A percentile compares a stretch with the other conserved stretches of the same genome.
Evolutionary conservation across 2,797 vertebrate genomes (phyloP).

Genomic region (Rhinichthys osculus): DNA sequence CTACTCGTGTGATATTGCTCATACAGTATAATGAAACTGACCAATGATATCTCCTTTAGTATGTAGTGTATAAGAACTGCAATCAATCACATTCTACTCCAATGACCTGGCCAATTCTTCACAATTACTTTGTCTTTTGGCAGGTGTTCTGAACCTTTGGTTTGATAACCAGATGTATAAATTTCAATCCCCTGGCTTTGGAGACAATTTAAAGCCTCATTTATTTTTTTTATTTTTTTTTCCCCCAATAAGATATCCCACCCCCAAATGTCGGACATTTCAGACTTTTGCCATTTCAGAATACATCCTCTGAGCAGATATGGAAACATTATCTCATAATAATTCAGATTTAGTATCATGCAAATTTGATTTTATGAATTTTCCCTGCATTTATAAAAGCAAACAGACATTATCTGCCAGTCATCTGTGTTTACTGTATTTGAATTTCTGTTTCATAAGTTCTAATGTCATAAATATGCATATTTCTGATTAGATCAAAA

Average conservation of each 20-base stretch:
- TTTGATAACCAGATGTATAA: constrained; percentile 87
- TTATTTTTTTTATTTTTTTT: constrained; percentile 75
- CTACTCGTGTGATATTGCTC: neutral
- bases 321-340: neutral
- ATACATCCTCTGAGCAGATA: neutral
- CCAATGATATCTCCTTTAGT: neutral
- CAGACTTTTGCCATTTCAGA: neutral
- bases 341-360: constrained; percentile 11
- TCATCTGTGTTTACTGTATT: constrained; percentile 6
- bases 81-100: constrained; percentile 30
- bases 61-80: neutral
- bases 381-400: constrained; percentile 1
- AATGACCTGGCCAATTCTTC: constrained; percentile 29
- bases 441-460: constrained; percentile 23
- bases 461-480: constrained; percentile 25
- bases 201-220: constrained; percentile 87
- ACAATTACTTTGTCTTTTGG: constrained; percentile 75
- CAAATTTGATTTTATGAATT: neutral
- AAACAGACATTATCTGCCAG: constrained; percentile 5
- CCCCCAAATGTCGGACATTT: neutral
- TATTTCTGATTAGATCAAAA: constrained; percentile 11
- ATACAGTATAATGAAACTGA: neutral
- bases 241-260: constrained; percentile 79
- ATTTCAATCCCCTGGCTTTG: constrained; percentile 85
- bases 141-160: constrained; percentile 85